Percentiles rank a stretch among this genome's conserved stretches.
These are phyloP conservation scores for Oophaga sylvatica DNA, from an alignment of 2,797 vertebrate genomes.

Conservation along the genomic window DNA sequence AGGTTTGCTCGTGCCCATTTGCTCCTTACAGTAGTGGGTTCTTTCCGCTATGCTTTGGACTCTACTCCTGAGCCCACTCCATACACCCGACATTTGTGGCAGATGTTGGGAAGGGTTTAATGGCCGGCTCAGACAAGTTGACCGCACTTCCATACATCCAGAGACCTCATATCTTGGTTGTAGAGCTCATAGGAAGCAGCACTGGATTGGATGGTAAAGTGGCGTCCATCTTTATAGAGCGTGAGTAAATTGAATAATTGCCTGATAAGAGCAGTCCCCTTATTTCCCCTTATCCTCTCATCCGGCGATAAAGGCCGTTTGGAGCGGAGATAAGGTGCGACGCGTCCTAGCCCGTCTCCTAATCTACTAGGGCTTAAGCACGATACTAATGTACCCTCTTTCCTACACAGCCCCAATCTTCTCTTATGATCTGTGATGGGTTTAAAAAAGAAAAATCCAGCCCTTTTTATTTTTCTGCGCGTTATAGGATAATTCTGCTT, in stretches of 20 bases:
- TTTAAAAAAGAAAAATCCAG: not conserved
- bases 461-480: not conserved
- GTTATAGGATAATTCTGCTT: constrained; percentile 45
- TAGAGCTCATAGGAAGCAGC: not conserved
- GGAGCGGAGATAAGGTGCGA: constrained; percentile 4
- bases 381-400: constrained; percentile 24
- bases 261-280: not conserved
- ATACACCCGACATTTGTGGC: too few species aligned
- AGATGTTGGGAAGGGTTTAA: too few species aligned
- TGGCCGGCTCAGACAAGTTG: too few species aligned
- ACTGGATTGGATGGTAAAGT: not conserved
- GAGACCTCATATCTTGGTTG: not conserved
- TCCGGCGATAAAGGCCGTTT: constrained; percentile 24
- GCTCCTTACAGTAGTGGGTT: too few species aligned
- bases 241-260: constrained; percentile 2
- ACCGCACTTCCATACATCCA: too few species aligned
- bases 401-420: constrained; percentile 44
- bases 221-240: not conserved
- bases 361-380: constrained; percentile 31
- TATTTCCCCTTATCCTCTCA: constrained; percentile 9
- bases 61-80: too few species aligned
- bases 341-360: not conserved
- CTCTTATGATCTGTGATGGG: constrained; percentile 27
- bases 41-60: too few species aligned
- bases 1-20: too few species aligned